Base-by-base conservation (phyloP, 2,797 vertebrate genomes). In the Sebastes ruberrimus region DNA sequence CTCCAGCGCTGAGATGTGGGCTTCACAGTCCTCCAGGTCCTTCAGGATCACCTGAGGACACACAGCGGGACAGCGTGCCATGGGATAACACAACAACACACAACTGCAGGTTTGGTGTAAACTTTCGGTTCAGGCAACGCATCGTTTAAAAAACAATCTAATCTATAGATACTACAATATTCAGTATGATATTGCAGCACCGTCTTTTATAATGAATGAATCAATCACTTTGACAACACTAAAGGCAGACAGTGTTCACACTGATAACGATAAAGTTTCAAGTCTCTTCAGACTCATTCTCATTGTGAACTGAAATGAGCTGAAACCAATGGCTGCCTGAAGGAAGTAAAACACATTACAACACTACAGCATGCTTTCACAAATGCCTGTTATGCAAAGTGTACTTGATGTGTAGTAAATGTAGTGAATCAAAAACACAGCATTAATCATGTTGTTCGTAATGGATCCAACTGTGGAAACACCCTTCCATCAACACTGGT, bases 11-110 rank as follows among this genome's bases (percentile, higher is more conserved):
- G 94, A 92, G 72, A 98, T 88, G 62, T 97, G 96, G 62, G 93
- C 83, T 14, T 92, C 89, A 65, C 95, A 95, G 71, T 97, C 97
- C 83, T 96, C 92, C 78, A 97, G 88, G 30, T 98, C 97, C 84
- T 96, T 97, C 81, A 96, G 96, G 62, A 99, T 95, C 71, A 91
- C 93, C 97, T 98, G 92, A 7, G 25, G 52, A 71, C 81, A 77
- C 42, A 68, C 16, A 42, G 32, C 30, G 28, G 16, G 7, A 35
- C 16, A 56, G 10, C 4, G 13, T 4, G 16, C 2, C 27, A 30
- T 9, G 25, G 32, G 18, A 52, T 1, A 16, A 67, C 10, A 38
- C 20, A 70, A 5, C 10, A 59, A 57, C 7, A 65, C 42, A 35
- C 10, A 33, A 33, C 23, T 60, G 10, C 9, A 6, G 35, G 35